These are phyloP conservation scores for Gryllus bimaculatus DNA, from an alignment of 1,140 invertebrate species.

Conservation along the genomic window DNA sequence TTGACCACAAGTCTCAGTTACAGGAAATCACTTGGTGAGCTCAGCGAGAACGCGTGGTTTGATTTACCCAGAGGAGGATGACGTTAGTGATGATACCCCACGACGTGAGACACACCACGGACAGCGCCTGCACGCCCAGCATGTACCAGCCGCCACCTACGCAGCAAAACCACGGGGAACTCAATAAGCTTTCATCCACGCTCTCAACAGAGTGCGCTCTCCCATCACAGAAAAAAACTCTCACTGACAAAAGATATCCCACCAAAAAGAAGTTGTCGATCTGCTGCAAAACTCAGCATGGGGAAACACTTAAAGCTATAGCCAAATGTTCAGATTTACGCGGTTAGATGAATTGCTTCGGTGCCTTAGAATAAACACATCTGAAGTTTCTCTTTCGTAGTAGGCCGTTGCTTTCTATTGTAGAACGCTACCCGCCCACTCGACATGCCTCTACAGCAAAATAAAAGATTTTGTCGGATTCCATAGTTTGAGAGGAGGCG, in stretches of 20 bases:
- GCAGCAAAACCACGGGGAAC: conserved; percentile 20
- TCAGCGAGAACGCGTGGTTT: too few relatives aligned
- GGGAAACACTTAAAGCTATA: not conserved
- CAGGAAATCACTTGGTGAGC: too few relatives aligned
- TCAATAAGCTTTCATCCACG: not conserved
- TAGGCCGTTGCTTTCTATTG: too few relatives aligned
- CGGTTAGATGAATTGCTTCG: too few relatives aligned
- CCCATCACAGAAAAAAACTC: not conserved
- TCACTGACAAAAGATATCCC: not conserved
- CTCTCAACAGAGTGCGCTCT: not conserved
- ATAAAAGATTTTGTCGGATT: too few relatives aligned
- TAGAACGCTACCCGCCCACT: too few relatives aligned
- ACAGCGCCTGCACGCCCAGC: conserved; percentile 68
- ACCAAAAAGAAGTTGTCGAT: not conserved
- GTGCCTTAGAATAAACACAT: too few relatives aligned
- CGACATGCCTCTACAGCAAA: too few relatives aligned
- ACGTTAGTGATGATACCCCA: conserved; percentile 67
- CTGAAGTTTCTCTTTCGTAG: too few relatives aligned
- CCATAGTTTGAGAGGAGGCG: too few relatives aligned
- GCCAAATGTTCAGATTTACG: not conserved
- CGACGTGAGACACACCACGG: conserved; percentile 51
- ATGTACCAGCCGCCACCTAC: conserved; percentile 76
- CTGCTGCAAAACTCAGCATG: not conserved
- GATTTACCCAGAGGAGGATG: conserved; percentile 52
- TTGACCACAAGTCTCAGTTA: too few relatives aligned